Evolutionary conservation across 2,113 vertebrate species (phyloP).

Genomic region (Jaculus jaculus): DNA sequence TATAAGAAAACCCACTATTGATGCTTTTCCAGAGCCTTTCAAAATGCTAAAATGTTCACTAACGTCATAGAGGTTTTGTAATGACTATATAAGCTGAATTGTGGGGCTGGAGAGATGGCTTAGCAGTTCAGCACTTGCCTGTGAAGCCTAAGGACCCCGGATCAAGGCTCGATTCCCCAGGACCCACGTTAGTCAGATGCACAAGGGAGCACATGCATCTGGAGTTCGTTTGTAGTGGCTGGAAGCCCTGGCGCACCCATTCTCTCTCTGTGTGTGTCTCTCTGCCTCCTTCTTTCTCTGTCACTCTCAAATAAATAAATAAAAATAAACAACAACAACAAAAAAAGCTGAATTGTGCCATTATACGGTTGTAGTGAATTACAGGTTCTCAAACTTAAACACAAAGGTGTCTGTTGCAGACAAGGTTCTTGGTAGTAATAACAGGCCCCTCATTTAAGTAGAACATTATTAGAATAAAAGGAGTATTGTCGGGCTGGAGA

Average conservation of each 20-base stretch:
- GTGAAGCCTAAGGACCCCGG: too few species aligned
- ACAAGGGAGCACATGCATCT: too few species aligned
- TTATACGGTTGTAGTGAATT: not conserved
- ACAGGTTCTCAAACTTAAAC: not conserved
- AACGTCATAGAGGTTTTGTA: not conserved
- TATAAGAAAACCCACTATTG: not conserved
- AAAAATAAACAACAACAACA: too few species aligned
- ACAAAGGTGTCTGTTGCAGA: not conserved
- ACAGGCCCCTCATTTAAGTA: not conserved
- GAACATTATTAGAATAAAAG: constrained; percentile 24
- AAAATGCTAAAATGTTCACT: not conserved
- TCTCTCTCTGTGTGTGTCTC: too few species aligned
- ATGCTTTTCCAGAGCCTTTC: not conserved
- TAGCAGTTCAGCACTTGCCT: too few species aligned
- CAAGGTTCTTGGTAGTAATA: not conserved
- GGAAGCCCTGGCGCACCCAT: too few species aligned
- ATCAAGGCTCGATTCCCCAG: too few species aligned
- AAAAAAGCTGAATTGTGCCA: not conserved
- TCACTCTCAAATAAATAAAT: too few species aligned
- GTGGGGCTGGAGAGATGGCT: too few species aligned
- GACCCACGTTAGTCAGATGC: too few species aligned
- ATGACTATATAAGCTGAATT: not conserved
- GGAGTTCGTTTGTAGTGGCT: too few species aligned
- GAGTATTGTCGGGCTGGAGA: not conserved
- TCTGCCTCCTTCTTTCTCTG: too few species aligned